phyloP scores from a whole-genome alignment of 2,113 vertebrate species.

The Pygoscelis adeliae region DNA sequence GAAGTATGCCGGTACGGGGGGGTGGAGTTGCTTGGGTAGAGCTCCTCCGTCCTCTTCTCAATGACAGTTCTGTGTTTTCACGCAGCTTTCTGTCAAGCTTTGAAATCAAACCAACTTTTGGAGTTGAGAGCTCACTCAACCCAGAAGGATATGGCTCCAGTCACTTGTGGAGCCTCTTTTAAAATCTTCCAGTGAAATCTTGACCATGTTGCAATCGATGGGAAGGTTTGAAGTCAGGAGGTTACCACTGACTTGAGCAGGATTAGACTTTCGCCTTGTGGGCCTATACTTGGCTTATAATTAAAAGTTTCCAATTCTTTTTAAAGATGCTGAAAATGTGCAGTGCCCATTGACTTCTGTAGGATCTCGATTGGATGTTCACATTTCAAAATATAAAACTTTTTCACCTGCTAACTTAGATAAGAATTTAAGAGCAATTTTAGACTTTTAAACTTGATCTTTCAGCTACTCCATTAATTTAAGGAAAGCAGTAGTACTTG shows the following conservation, averaged over 20 bases:
- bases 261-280: neutral
- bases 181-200: neutral
- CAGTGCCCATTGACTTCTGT: neutral
- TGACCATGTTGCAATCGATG: neutral
- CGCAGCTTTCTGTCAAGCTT: neutral
- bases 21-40: neutral
- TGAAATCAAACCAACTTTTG: neutral
- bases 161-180: neutral
- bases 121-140: neutral
- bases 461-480: neutral
- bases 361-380: neutral
- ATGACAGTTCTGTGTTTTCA: neutral
- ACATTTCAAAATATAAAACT: neutral
- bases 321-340: neutral
- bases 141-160: neutral
- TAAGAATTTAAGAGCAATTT: neutral
- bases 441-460: neutral
- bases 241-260: neutral
- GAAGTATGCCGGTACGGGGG: fast-evolving
- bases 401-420: neutral
- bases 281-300: neutral
- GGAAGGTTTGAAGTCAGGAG: neutral
- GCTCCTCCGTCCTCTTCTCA: neutral
- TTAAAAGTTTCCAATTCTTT: neutral
- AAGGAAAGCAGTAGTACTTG: neutral